A percentile compares a stretch with the other conserved stretches of the same genome.
These are phyloP conservation scores for Smithornis capensis DNA, from an alignment of 2,113 vertebrate species.

Conservation along the genomic window DNA sequence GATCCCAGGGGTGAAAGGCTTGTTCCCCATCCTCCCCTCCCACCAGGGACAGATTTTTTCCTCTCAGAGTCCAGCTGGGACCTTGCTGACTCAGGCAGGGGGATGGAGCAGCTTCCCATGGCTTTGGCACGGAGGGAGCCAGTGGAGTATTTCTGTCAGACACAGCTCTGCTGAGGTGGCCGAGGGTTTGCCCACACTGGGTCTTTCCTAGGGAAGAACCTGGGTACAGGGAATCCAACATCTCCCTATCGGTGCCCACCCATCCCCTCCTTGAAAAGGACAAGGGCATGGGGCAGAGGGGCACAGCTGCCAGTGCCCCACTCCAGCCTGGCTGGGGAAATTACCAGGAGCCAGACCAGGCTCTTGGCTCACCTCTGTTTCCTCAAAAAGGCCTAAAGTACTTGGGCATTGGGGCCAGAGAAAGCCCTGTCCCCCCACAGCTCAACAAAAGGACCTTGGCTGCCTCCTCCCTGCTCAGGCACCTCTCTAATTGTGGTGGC, in stretches of 20 bases:
- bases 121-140: background rate
- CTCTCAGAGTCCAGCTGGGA: background rate
- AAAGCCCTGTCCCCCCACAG: fast-evolving
- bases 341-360: background rate
- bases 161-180: background rate
- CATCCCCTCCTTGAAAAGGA: background rate
- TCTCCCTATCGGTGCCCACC: background rate
- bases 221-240: background rate
- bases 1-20: background rate
- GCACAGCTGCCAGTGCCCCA: fast-evolving
- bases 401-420: background rate
- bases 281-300: background rate
- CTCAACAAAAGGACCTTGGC: background rate
- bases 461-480: background rate
- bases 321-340: background rate
- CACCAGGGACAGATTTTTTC: background rate
- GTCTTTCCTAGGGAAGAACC: background rate
- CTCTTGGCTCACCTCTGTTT: background rate
- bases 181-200: background rate
- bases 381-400: background rate
- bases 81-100: background rate
- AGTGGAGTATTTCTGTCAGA: background rate
- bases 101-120: background rate
- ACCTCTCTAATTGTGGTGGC: fast-evolving
- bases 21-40: background rate